A percentile compares a stretch with the other conserved stretches of the same genome.
These are phyloP conservation scores for Sylvia borin DNA, from an alignment of 2,797 vertebrate species.

Conservation along the genomic window DNA sequence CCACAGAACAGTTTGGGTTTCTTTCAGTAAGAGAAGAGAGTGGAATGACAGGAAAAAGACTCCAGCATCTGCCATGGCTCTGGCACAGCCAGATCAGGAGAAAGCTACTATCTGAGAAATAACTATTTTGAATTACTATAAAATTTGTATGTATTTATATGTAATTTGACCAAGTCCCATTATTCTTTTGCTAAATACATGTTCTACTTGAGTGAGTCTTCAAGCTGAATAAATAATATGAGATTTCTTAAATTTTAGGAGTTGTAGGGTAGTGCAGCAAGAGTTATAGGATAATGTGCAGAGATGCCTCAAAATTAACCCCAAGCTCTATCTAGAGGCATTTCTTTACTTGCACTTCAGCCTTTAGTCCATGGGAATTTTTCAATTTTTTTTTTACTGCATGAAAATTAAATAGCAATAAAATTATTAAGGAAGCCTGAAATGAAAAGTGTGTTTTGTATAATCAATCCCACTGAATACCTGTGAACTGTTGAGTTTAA, in stretches of 20 bases:
- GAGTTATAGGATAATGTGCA: background rate
- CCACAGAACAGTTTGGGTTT: background rate
- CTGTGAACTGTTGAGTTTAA: slow-evolving; percentile 47
- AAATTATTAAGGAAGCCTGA: background rate
- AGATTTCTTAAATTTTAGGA: background rate
- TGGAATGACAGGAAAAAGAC: background rate
- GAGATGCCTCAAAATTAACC: background rate
- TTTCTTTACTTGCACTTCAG: background rate
- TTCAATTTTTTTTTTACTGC: background rate
- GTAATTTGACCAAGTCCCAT: background rate
- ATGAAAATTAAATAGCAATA: background rate
- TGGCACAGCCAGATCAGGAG: background rate
- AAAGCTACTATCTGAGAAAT: background rate
- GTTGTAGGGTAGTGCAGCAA: background rate
- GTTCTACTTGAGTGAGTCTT: background rate
- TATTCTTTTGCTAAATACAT: background rate
- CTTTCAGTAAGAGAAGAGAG: background rate
- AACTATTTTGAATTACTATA: background rate
- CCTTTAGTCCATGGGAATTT: background rate
- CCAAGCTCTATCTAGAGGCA: background rate
- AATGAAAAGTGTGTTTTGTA: slow-evolving; percentile 14
- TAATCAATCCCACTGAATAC: slow-evolving; percentile 18
- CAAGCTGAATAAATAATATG: background rate
- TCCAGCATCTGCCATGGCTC: background rate
- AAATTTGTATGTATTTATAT: background rate